A percentile compares a stretch with the other conserved stretches of the same genome.
Evolutionary conservation across 1,140 invertebrate genomes (phyloP).

Genomic region (Drosophila pallidifrons): DNA sequence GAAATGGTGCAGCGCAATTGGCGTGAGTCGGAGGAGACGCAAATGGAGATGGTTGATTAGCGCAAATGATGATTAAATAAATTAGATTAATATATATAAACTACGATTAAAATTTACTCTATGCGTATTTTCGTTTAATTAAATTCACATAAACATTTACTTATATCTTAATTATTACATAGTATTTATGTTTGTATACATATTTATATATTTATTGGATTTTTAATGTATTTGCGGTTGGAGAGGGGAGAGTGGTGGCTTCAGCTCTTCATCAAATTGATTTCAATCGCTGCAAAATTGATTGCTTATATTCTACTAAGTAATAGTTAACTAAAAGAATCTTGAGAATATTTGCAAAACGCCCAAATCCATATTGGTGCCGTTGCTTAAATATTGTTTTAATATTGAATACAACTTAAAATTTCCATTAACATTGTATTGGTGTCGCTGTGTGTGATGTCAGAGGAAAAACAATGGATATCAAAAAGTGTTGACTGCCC

Average conservation of each 20-base stretch:
- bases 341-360: constrained; percentile 41
- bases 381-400: constrained; percentile 21
- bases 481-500: not conserved
- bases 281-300: constrained; percentile 40
- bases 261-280: constrained; percentile 26
- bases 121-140: constrained; percentile 74
- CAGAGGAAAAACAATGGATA: constrained; percentile 10
- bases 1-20: constrained; percentile 95
- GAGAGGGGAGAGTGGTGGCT: no score
- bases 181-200: constrained; percentile 3
- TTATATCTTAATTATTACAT: constrained; percentile 64
- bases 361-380: constrained; percentile 31
- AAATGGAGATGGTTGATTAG: constrained; percentile 88
- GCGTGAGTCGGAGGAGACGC: constrained; percentile 93
- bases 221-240: constrained; percentile 21
- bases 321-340: constrained; percentile 38
- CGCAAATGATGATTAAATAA: constrained; percentile 19
- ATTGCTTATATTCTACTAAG: constrained; percentile 53
- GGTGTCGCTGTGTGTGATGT: not conserved
- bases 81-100: not conserved
- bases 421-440: constrained; percentile 38
- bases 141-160: constrained; percentile 80
- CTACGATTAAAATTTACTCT: constrained; percentile 49
- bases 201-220: constrained; percentile 31
- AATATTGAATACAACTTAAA: constrained; percentile 40